Base-by-base conservation (phyloP, 2,797 vertebrate species). In the Girardinus metallicus region DNA sequence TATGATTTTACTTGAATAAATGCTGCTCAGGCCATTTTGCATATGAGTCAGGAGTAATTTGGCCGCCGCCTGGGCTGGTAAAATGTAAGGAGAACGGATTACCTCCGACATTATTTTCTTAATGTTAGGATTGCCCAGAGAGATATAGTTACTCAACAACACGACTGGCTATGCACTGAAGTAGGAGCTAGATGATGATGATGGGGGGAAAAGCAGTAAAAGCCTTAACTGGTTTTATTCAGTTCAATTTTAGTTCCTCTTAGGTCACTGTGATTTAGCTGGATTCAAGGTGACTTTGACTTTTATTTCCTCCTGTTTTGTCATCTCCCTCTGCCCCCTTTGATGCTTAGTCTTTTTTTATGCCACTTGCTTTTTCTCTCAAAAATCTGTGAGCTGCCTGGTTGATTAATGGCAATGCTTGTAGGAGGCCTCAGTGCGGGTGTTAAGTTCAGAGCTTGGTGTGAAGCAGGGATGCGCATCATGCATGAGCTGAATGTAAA, bases 381-480 rank as follows among this genome's bases (percentile, higher is more conserved):
- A 78, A 82, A 86, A 85, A 88, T 88, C 60, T 2, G 75, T 21
- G 60, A 83, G 84, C 90, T 90, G 92, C 86, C 90, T 71, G 80
- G 93, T 90, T 95, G 92, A 95, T 94, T 93, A 95, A 95, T 94
- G 93, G 86, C 60, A 85, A 87, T 80, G 89, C 91, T 87, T 86
- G 80, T 75, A 71, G 75, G 91, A 89, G 80, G 82, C 87, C 87
- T 81, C 47, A n/a, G 66, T n/a, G 78, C 85, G 73, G 84, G 83
- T 87, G 85, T 92, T 88, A 81, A 85, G 91, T 89, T 92, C 76
- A 71, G 85, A 92, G 91, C 84, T 74, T 60, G 80, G 80, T 83
- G 82, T 34, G 64, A 80, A 83, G 73, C 39, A 79, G 60, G 77
- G 83, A 83, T 75, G 62, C 57, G 66, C 74, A 75, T 80, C 55